Base-by-base conservation (phyloP, 2,888 invertebrate species). In the Norana najaformis region DNA sequence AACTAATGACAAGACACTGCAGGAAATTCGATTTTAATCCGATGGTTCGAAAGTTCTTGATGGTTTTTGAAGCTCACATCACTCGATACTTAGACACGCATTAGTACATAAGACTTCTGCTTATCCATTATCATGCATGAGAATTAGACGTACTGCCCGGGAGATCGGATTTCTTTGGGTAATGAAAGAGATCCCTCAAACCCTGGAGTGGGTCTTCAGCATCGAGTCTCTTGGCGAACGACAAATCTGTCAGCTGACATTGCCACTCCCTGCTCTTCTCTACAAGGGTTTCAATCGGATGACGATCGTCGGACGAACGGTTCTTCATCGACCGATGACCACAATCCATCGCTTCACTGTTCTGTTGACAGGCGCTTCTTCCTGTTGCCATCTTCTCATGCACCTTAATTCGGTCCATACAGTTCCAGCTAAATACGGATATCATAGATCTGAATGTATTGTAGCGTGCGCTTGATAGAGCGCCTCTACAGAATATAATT, bases 111-210 rank as follows among this genome's bases (percentile, higher is more conserved):
- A 16, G n/a, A 16, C n/a, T 69, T n/a, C 0, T n/a, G 3, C n/a
- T n/a, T n/a, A 69, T n/a, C 11, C 30, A 2, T n/a, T n/a, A 69
- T n/a, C 11, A 69, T 11, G n/a, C 16, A 11, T n/a, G n/a, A 1
- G 69, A n/a, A 69, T 30, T 69, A 0, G 35, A 69, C 93, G 93
- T 93, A 95, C 95, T 93, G 91, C 92, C 90, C 5, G 94, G 93
- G n/a, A 95, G 91, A 34, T 94, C 94, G 89, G 93, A 94, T 93
- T 95, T 95, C 91, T 95, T 95, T 0, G 95, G 95, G 91, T 95
- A 94, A 90, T 92, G 91, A 92, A 95, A 95, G 89, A 94, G 94
- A 14, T 94, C 91, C 89, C 95, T 92, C 13, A 95, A 93, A 34
- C 93, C 91, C 83, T 92, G 90, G 82, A 95, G 93, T 6, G 94